Evolutionary conservation across 2,888 invertebrate species (phyloP), one percentile per base, ranked within the genome.

Genomic region (Oligia fasciuncula): DNA sequence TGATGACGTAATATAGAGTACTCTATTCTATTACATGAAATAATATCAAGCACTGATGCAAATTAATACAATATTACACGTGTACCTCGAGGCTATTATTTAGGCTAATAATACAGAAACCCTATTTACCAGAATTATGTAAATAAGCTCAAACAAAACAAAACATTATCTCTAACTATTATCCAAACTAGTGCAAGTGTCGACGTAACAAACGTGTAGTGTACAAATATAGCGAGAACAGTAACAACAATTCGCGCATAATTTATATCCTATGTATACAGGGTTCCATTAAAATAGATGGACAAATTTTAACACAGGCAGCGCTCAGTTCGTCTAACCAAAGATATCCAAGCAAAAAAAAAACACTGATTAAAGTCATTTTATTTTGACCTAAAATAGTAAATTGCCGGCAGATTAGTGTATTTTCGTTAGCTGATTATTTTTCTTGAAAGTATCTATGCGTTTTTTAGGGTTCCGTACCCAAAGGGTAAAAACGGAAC

Each of bases 141-240:
- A 70, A 78, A 75, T 78, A 66, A 40, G 60, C 54, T 29, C 4
- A 57, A 77, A 76, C 54, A 77, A n/a, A 66, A 60, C 75, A 82
- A 69, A 73, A 79, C 57, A 73, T 66, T 78, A 69, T 75, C 72
- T 72, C 51, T 57, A 54, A 74, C 63, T 74, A 69, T 77, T 74
- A 85, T 78, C 77, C 68, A 75, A 49, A 85, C 51, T 71, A 51
- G 54, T 62, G 63, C 46, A 71, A 51, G 54, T 62, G 63, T 60
- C 35, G 60, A 84, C 62, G 54, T 73, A 70, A 73, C 73, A 23
- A 67, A 70, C 29, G 49, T 49, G 51, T 35, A 51, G 62, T 77
- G 73, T n/a, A 65, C 51, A 54, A 84, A 80, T 80, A 65, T 19
- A 68, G 40, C 63, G 62, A 14, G 29, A 63, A 76, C n/a, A 54